A percentile compares a stretch with the other conserved stretches of the same genome.
Evolutionary conservation across 2,888 invertebrate species (phyloP).

Genomic region (Craniophora ligustri): DNA sequence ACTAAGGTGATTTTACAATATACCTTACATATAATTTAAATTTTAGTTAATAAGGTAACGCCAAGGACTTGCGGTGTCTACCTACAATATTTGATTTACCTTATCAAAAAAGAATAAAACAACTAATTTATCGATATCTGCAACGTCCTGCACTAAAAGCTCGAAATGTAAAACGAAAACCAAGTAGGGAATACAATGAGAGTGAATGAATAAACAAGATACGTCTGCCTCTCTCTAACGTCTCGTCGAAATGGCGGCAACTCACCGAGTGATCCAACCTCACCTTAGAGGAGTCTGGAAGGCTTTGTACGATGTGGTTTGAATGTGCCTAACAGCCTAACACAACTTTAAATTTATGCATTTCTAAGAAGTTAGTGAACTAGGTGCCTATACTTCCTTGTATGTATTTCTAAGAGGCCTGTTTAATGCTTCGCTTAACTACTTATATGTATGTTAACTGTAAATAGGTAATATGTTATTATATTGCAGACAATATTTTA

Average conservation of each 20-base stretch:
- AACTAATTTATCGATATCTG: constrained; percentile 52
- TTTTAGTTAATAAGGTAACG: no score
- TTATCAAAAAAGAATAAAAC: background rate
- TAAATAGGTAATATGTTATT: background rate
- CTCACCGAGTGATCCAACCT: constrained; percentile 57
- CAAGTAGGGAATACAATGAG: constrained; percentile 86
- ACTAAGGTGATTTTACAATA: no score
- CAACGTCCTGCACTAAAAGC: constrained; percentile 62
- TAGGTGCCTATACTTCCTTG: constrained; percentile 37
- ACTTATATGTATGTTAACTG: constrained; percentile 7
- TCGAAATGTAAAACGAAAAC: constrained; percentile 86
- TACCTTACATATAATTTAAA: no score
- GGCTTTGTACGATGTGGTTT: constrained; percentile 40
- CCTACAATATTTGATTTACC: background rate
- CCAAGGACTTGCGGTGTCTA: no score
- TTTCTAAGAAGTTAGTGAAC: constrained; percentile 43
- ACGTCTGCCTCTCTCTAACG: constrained; percentile 62
- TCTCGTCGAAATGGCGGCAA: constrained; percentile 75
- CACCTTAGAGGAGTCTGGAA: constrained; percentile 51
- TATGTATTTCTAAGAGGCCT: constrained; percentile 30
- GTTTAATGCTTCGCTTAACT: constrained; percentile 16
- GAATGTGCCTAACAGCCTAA: constrained; percentile 40
- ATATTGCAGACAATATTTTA: constrained; percentile 5
- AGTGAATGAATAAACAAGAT: constrained; percentile 66
- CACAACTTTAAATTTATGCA: constrained; percentile 35